A percentile compares a stretch with the other conserved stretches of the same genome.
Evolutionary conservation across 2,113 vertebrate species (phyloP).

Genomic region (Varanus komodoensis): DNA sequence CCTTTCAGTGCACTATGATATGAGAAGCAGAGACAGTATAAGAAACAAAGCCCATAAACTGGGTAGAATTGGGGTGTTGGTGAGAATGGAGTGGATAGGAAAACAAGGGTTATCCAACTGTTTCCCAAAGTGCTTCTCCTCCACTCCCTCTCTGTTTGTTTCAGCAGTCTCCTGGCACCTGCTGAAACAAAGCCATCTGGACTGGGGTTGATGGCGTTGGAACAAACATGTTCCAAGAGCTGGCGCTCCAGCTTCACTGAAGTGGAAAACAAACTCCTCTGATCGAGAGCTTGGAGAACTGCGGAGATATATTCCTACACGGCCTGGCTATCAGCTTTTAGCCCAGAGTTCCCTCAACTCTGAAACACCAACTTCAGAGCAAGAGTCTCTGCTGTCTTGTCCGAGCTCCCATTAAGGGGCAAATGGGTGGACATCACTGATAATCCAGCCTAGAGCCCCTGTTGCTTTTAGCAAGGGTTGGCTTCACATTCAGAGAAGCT

Average conservation of each 20-base stretch:
- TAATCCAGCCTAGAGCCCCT: neutral
- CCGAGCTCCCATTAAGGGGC: too few relatives aligned
- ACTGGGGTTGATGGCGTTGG: conserved; percentile 12
- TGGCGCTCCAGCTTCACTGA: neutral
- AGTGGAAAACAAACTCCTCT: conserved; percentile 18
- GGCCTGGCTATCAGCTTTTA: neutral
- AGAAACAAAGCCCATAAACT: neutral
- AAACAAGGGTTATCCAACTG: neutral
- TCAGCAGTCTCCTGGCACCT: conserved; percentile 29
- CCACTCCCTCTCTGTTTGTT: neutral
- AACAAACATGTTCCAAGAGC: neutral
- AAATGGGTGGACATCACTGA: neutral
- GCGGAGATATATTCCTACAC: neutral
- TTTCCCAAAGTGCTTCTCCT: neutral
- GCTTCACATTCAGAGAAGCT: neutral
- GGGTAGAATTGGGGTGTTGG: neutral
- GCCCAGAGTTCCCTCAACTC: too few relatives aligned
- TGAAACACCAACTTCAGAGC: neutral
- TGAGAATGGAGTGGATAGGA: neutral
- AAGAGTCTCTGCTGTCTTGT: neutral
- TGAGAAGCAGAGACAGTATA: neutral
- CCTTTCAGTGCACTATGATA: neutral
- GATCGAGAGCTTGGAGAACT: neutral
- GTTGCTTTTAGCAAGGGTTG: neutral
- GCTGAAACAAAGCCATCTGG: conserved; percentile 36